Evolutionary conservation across 2,113 vertebrate species (phyloP), one percentile per base, ranked within the genome.

Genomic region (Anhinga rufa): DNA sequence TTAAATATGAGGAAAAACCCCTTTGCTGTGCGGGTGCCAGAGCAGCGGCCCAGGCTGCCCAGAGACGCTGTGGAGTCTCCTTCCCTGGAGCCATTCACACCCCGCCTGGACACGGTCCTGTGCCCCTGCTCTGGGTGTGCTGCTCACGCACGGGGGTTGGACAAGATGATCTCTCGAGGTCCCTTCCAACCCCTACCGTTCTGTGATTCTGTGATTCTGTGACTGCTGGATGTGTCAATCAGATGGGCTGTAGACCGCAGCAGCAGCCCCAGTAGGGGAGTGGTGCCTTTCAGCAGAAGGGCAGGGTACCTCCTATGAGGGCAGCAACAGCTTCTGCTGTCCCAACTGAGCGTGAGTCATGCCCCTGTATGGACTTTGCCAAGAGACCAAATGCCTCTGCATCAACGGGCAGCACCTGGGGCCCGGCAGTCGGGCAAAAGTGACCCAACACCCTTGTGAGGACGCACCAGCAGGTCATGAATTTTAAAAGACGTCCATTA

Each of bases 271-370:
- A 3, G 24, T 12, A 58, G 70, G 46, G 68, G 86, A 83, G 88
- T 19, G 76, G 64, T 90, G 31, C 46, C 64, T 55, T 77, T 26
- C 83, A 88, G 76, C 17, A 71, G 85, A 62, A 94, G 49, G 83
- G 36, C 49, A 49, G 42, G 40, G 71, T 69, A 68, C 21, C 20
- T 13, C 22, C 14, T 40, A 5, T 11, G 25, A 88, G 60, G 13
- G 88, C 5, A 25, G 64, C 58, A 92, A 46, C 46, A 90, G 51
- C 68, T 83, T 34, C 83, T 46, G 16, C 80, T 38, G 44, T 31
- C 79, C 3, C 0, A 2, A 12, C 31, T 22, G 76, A 76, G 40
- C 6, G 0, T 54, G 75, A 88, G 34, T 80, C 82, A 83, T 1
- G 0, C 6, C 18, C 49, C 54, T 49, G 40, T 18, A 62, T 19